A percentile compares a stretch with the other conserved stretches of the same genome.
Conservation (phyloP, 2,888 invertebrate genomes). For the Troides aeacus region DNA sequence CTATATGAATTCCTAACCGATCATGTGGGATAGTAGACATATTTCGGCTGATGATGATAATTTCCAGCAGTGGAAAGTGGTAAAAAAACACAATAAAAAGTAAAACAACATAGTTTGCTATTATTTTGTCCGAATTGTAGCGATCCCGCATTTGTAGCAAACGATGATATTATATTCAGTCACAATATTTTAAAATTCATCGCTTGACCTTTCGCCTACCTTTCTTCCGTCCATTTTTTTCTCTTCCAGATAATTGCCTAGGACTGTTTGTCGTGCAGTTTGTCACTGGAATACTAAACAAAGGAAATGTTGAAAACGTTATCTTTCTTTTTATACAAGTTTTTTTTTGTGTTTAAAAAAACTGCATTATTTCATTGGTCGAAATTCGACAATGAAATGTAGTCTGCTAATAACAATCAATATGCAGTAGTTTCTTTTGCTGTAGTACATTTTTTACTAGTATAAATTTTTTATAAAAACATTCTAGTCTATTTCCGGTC, state of each 20-base stretch:
- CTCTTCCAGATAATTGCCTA: conserved; percentile 27
- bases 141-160: conserved; percentile 10
- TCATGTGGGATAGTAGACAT: no score
- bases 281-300: conserved; percentile 27
- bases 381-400: no score
- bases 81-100: neutral
- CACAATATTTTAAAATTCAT: conserved; percentile 30
- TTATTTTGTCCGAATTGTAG: neutral
- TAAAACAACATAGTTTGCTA: neutral
- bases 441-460: no score
- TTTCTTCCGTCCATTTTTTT: conserved; percentile 23
- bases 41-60: no score
- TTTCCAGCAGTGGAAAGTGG: neutral
- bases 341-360: neutral
- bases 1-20: no score
- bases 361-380: neutral
- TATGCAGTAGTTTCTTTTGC: no score
- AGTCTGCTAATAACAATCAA: no score
- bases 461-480: no score
- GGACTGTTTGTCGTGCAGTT: conserved; percentile 26
- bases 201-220: conserved; percentile 24
- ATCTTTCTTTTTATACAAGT: neutral
- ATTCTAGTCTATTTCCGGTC: no score
- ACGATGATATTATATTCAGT: conserved; percentile 10
- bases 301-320: conserved; percentile 7